Evolutionary conservation across 53 echinoderm and acorn worm genomes (phyloP), one percentile per base, ranked within the genome.

Genomic region (Astropecten irregularis): DNA sequence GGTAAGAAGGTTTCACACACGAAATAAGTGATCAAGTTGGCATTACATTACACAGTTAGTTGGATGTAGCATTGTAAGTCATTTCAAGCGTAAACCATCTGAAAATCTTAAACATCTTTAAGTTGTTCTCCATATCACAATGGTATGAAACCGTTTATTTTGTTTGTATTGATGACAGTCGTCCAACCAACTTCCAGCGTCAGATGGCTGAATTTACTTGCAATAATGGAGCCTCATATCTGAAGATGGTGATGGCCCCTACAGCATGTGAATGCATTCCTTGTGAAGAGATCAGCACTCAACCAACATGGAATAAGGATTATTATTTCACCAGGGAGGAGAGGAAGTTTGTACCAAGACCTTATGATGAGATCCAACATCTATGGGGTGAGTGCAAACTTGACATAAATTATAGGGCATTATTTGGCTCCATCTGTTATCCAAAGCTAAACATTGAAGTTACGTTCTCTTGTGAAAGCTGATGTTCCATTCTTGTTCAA

Each of bases 171-270:
- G n/a, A n/a, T 55, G 11, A 73, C 85, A 96, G 96, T 85, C 96
- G 96, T 53, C 96, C 96, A 54, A 81, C 83, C 32, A 70, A 77
- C 48, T 91, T 91, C 67, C 54, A 85, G 26, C 88, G 88, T 32
- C 84, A 96, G 84, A 91, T 93, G 91, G 91, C 91, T 26, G 93
- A 93, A 40, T 96, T 93, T 84, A 72, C 73, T 55, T 96, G 96
- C 36, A 89, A 96, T 56, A 92, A 88, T 44, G 96, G 96, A 22
- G 63, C 87, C 26, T 81, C 89, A 13, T 96, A 91, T 87, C 54
- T 93, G 20, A 91, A 72, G 52, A 84, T 86, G 4, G 89, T 93
- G 57, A 76, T 84, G 66, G 82, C 87, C 5, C 87, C 96, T 16
- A 81, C 91, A 1, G 86, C 89, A 26, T 96, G 96, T 49, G 89